phyloP scores from a whole-genome alignment of 2,888 invertebrate species.

The Thera britannica region DNA sequence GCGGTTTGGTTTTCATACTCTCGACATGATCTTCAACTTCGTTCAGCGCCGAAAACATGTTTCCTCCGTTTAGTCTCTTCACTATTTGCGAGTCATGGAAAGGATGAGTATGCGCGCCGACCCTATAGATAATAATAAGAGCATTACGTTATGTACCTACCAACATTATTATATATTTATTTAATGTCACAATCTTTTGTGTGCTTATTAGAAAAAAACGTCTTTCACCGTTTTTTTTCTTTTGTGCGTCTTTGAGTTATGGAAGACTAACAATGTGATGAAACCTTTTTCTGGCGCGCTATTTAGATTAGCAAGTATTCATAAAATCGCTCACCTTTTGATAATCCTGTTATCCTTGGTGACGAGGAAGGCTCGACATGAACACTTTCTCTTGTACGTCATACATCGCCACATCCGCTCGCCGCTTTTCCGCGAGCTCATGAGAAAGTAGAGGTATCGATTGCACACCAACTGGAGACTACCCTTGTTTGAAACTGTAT shows the following conservation, averaged over 20 bases:
- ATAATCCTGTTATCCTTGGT: slow-evolving; percentile 66
- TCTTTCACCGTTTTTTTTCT: no score
- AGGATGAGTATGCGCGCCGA: slow-evolving; percentile 63
- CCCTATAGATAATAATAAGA: slow-evolving; percentile 47
- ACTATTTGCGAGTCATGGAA: slow-evolving; percentile 67
- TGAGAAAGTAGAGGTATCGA: slow-evolving; percentile 68
- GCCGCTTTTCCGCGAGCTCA: slow-evolving; percentile 57
- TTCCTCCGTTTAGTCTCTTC: slow-evolving; percentile 56
- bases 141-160: not conserved
- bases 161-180: no score
- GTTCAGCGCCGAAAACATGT: slow-evolving; percentile 55
- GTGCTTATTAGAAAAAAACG: no score
- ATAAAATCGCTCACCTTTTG: slow-evolving; percentile 56
- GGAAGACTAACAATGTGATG: no score
- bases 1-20: slow-evolving; percentile 10
- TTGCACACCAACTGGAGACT: slow-evolving; percentile 71
- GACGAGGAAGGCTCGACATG: slow-evolving; percentile 65
- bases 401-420: slow-evolving; percentile 70
- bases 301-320: not conserved
- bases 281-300: no score
- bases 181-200: no score
- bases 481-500: slow-evolving; percentile 71
- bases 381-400: slow-evolving; percentile 58
- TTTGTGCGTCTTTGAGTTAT: no score
- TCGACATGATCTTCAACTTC: slow-evolving; percentile 51